Evolutionary conservation across 2,888 invertebrate species (phyloP), one percentile per base, ranked within the genome.

Genomic region (Automeris io): DNA sequence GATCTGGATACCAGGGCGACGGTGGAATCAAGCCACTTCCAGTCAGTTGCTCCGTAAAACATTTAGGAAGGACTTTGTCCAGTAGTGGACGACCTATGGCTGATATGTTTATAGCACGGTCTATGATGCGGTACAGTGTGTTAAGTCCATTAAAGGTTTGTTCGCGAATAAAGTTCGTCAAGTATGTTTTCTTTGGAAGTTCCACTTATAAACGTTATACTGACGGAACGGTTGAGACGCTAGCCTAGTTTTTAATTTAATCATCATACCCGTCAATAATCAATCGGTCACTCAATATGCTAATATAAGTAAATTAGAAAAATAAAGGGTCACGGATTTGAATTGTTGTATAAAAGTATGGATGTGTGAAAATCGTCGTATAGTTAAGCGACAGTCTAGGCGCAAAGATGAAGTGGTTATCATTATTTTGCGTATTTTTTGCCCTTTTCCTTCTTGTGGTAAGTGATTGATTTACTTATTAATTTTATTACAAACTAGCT

Each of bases 361-460:
- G 8, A 16, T 19, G 4, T 9, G 5, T 7, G 0, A 0, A 2
- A 2, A 18, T 12, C 36, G 18, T 21, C 29, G 32, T 39, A 44
- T 39, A n/a, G n/a, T n/a, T n/a, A n/a, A 39, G 26, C 29, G 39
- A 24, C 19, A 39, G 16, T 33, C 42, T 32, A 33, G 38, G 31
- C 39, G 37, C 38, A 40, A 57, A 42, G 8, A 79, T 79, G 78
- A 71, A 72, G 65, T 74, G 70, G 74, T 37, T 69, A 2, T 35
- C 51, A 31, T 33, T 71, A 9, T 38, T 77, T 8, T 57, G 61
- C 40, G 45, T 60, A 16, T 5, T 75, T 5, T 34, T 67, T n/a
- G 58, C 62, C 5, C 29, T 74, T 33, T 35, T 76, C 41, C 44
- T 54, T n/a, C 57, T 53, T 6, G 42, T 60, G 73, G 74, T 75